Base-by-base conservation (phyloP, 2,797 vertebrate species). In the Siniperca scherzeri region DNA sequence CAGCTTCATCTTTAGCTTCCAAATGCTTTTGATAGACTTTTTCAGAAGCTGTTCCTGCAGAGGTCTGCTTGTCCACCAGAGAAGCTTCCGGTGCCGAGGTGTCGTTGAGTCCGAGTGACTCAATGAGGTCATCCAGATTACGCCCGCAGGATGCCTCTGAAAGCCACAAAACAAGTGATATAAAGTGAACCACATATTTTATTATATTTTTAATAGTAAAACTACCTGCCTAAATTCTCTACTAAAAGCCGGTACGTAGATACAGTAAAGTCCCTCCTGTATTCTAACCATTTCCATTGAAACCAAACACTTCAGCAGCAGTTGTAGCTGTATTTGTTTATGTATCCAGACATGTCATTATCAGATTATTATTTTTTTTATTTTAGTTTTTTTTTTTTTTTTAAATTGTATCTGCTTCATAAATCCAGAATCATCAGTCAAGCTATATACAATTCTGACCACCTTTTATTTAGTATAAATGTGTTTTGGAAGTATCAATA, bases 71-170 rank as follows among this genome's bases (percentile, higher is more conserved):
- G 7, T 85, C 77, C 9, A 0, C 10, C 2, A 0, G 19, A n/a
- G 27, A 16, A 5, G 57, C 53, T 3, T 92, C 72, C 2, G 85
- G 88, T 9, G 84, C 55, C 9, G 84, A 83, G 19, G 87, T 67
- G 75, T 94, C 91, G 7, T 87, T 92, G 71, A 92, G 91, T 2
- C 93, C 91, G 11, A 98, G 94, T 2, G 96, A 96, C 86, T 97
- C 94, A 16, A 98, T 97, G 50, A 98, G 96, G 85, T 96, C 92
- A 77, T 98, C 97, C 70, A 98, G 95, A 46, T 95, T 97, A 70
- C 94, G 95, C 48, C 96, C 93, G 65, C 96, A 96, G 19, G 94
- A 80, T 0, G 88, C 79, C 42, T 95, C 96, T 96, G 87, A 74
- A 90, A 91, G 17, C 86, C 13, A 62, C 17, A 84, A 30, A 88